Evolutionary conservation across 2,888 invertebrate species (phyloP).

Genomic region (Tanaodytes sp.): DNA sequence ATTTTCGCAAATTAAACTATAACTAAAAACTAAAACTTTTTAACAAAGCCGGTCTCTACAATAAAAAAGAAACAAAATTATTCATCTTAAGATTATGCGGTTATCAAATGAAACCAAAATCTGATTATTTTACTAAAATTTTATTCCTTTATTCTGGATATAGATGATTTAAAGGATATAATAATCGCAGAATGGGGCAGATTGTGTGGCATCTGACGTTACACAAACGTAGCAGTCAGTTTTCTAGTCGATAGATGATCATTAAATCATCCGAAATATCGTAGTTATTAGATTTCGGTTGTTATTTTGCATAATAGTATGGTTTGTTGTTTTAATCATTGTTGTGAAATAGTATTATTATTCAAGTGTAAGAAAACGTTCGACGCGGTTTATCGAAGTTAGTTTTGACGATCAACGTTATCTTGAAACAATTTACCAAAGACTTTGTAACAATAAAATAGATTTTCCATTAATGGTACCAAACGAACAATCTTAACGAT

Average conservation of each 20-base stretch:
- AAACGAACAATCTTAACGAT: constrained; percentile 8
- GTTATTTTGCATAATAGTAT: too few relatives aligned
- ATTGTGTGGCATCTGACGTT: constrained; percentile 33
- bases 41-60: too few relatives aligned
- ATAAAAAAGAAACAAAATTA: too few relatives aligned
- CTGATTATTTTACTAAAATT: too few relatives aligned
- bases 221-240: constrained; percentile 32
- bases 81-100: too few relatives aligned
- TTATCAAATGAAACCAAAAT: too few relatives aligned
- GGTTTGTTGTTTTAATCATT: too few relatives aligned
- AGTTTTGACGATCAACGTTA: constrained; percentile 11
- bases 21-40: too few relatives aligned
- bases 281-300: constrained; percentile 22
- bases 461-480: not conserved
- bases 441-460: constrained; percentile 11
- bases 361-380: constrained; percentile 8
- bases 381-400: not conserved
- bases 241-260: constrained; percentile 17
- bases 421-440: constrained; percentile 7
- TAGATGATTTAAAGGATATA: constrained; percentile 33
- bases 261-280: constrained; percentile 2
- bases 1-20: too few relatives aligned
- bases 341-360: too few relatives aligned
- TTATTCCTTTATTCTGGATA: constrained; percentile 35
- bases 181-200: constrained; percentile 34